Conservation (phyloP, 1,140 invertebrate species). For the Thaumatotibia leucotreta region DNA sequence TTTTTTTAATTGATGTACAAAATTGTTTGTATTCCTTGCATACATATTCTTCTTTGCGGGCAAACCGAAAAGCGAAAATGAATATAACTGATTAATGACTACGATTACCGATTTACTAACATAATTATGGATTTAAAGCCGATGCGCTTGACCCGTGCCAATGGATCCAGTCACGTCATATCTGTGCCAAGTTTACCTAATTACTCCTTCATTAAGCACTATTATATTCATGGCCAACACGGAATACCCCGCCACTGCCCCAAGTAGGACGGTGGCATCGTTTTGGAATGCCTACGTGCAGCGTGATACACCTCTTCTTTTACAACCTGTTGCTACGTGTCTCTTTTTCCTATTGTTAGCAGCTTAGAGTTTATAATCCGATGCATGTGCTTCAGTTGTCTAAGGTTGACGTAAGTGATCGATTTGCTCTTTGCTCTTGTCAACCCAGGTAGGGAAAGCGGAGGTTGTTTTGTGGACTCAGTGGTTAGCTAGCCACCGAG, state of each 20-base stretch:
- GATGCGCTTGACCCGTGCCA: neutral
- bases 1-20: too few species aligned
- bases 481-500: constrained; percentile 28
- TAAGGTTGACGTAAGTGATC: constrained; percentile 30
- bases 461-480: constrained; percentile 33
- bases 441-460: constrained; percentile 36
- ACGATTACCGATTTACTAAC: neutral
- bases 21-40: too few species aligned
- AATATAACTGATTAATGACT: neutral
- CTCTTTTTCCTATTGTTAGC: constrained; percentile 16
- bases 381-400: neutral
- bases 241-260: constrained; percentile 26
- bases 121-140: neutral
- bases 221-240: constrained; percentile 37
- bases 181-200: constrained; percentile 19
- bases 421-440: constrained; percentile 25
- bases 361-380: constrained; percentile 23
- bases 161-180: neutral
- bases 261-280: constrained; percentile 33
- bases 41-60: too few species aligned
- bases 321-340: neutral
- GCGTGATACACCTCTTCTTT: constrained; percentile 4
- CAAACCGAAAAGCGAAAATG: too few species aligned
- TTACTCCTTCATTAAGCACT: constrained; percentile 27
- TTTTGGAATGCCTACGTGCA: constrained; percentile 30